Percentiles rank a stretch among this genome's conserved stretches.
Conservation (phyloP, 92 coral and sea anemone species). For the Bergia puertoricense region DNA sequence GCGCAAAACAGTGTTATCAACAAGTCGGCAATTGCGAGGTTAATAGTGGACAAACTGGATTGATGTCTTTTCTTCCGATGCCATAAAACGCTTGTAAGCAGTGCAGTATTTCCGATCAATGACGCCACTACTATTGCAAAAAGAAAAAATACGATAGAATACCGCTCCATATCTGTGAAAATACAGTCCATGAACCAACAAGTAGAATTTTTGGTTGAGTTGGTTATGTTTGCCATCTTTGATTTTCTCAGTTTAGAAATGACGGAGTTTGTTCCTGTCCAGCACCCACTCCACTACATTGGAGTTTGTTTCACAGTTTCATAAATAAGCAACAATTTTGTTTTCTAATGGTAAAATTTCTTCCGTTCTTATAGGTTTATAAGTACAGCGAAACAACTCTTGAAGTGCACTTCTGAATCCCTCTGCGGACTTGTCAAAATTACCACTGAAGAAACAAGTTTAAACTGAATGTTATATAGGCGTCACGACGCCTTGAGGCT, state of each 20-base stretch:
- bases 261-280: not conserved
- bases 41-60: not conserved
- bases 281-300: not conserved
- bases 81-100: not conserved
- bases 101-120: not conserved
- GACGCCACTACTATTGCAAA: not conserved
- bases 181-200: slow-evolving; percentile 5
- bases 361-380: not conserved
- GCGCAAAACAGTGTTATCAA: slow-evolving; percentile 14
- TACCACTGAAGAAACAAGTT: not conserved
- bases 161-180: slow-evolving; percentile 12
- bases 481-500: not conserved
- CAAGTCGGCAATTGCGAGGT: slow-evolving; percentile 10
- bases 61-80: not conserved
- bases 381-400: not conserved
- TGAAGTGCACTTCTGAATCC: not conserved
- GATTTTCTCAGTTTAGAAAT: not conserved
- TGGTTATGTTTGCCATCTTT: slow-evolving; percentile 1
- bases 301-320: not conserved
- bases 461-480: not conserved
- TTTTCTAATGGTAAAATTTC: too few species aligned
- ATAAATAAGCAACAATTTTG: not conserved
- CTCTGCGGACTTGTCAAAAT: not conserved
- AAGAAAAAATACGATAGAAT: not conserved
- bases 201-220: not conserved